Percentiles rank a stretch among this genome's conserved stretches.
phyloP scores from a whole-genome alignment of 2,888 invertebrate species.

The Taenaris catops region DNA sequence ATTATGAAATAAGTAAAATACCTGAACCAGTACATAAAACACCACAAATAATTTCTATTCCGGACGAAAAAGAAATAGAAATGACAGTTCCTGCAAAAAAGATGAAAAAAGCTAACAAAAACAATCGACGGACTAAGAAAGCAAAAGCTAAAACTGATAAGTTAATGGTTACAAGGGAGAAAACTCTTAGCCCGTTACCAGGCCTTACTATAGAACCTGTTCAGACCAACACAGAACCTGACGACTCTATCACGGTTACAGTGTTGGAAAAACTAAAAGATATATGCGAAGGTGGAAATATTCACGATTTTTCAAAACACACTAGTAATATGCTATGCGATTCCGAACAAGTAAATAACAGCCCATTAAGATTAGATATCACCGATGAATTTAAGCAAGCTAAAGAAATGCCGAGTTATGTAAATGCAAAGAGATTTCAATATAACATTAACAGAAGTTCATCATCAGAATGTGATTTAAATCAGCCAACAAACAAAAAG shows the following conservation, averaged over 20 bases:
- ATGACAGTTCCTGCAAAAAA: conserved; percentile 15
- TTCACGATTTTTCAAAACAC: conserved; percentile 32
- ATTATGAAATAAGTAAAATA: conserved; percentile 21
- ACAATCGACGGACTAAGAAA: conserved; percentile 20
- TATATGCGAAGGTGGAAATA: conserved; percentile 34
- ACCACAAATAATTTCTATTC: conserved; percentile 40
- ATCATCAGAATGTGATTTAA: too few species aligned
- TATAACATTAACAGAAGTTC: background rate
- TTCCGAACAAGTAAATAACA: conserved; percentile 33
- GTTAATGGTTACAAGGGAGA: conserved; percentile 24
- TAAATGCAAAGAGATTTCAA: conserved; percentile 2
- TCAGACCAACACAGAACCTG: conserved; percentile 23
- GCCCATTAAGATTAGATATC: conserved; percentile 27
- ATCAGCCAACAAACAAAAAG: too few species aligned
- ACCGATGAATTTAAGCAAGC: conserved; percentile 28
- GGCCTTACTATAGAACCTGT: conserved; percentile 48
- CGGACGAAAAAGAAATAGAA: conserved; percentile 21
- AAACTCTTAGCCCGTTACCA: conserved; percentile 52
- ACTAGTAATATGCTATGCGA: conserved; percentile 47
- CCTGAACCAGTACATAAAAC: conserved; percentile 27
- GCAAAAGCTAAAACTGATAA: conserved; percentile 16
- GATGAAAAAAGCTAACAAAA: conserved; percentile 23
- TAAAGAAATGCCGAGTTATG: background rate
- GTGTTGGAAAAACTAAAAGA: conserved; percentile 45
- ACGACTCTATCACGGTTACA: conserved; percentile 36